phyloP scores from a whole-genome alignment of 1,140 invertebrate species.

The Episyrphus balteatus region DNA sequence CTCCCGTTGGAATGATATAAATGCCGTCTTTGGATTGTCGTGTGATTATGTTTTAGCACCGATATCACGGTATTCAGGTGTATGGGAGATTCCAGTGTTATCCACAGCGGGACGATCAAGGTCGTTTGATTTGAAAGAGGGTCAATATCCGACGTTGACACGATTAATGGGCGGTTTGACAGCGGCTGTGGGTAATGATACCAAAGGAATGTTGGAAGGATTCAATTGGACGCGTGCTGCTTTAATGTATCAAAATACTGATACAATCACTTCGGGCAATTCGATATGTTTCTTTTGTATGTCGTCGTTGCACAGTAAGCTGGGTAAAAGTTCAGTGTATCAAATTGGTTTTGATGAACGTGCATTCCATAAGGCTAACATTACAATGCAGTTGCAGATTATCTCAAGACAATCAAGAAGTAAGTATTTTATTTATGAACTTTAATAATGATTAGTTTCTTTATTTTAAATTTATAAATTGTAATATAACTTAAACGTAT shows the following conservation, averaged over 20 bases:
- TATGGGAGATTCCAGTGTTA: conserved; percentile 80
- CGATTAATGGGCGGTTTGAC: conserved; percentile 74
- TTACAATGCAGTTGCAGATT: conserved; percentile 50
- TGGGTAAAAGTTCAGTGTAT: conserved; percentile 36
- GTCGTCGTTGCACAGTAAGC: conserved; percentile 47
- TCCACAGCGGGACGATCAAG: conserved; percentile 75
- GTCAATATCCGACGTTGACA: conserved; percentile 62
- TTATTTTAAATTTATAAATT: no score
- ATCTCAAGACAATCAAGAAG: conserved; percentile 60
- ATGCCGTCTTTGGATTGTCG: conserved; percentile 81
- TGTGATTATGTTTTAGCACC: conserved; percentile 88
- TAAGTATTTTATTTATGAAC: conserved; percentile 46
- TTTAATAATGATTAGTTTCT: background rate
- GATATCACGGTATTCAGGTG: conserved; percentile 72
- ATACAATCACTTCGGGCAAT: conserved; percentile 44
- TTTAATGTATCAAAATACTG: conserved; percentile 56
- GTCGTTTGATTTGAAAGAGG: conserved; percentile 41
- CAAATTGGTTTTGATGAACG: conserved; percentile 54
- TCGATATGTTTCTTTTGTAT: conserved; percentile 61
- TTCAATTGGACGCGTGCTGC: conserved; percentile 59
- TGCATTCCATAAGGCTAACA: conserved; percentile 36
- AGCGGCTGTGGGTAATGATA: conserved; percentile 55
- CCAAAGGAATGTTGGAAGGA: conserved; percentile 49
- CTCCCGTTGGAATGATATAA: conserved; percentile 38
- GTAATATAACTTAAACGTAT: no score